Conservation (phyloP, 2,888 invertebrate genomes). For the Hartigia nigra region DNA sequence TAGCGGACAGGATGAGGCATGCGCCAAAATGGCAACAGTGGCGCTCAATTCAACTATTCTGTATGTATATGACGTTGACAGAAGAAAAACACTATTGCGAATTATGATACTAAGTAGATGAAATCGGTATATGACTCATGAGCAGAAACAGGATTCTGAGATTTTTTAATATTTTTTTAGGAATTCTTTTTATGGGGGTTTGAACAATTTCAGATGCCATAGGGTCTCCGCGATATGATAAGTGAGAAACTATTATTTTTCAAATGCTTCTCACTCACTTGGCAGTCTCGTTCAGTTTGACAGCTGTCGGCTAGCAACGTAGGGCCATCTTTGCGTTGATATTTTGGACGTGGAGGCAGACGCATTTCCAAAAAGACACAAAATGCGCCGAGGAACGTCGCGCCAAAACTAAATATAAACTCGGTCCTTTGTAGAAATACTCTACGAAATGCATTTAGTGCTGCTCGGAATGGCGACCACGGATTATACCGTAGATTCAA, state of each 20-base stretch:
- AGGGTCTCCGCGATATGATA: neutral
- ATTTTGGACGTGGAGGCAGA: conserved; percentile 38
- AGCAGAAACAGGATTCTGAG: neutral
- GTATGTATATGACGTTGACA: neutral
- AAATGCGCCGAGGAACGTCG: conserved; percentile 47
- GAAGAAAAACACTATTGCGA: neutral
- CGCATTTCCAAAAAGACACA: conserved; percentile 59
- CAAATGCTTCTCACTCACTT: neutral
- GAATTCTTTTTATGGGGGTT: neutral
- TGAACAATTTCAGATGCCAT: neutral
- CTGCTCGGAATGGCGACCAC: neutral
- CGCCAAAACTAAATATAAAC: conserved; percentile 64
- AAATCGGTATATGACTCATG: neutral
- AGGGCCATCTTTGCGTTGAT: conserved; percentile 15
- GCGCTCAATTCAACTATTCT: neutral
- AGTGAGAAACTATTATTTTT: neutral
- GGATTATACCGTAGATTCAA: neutral
- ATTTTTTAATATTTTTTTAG: neutral
- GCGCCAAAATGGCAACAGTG: neutral
- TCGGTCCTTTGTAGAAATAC: conserved; percentile 53
- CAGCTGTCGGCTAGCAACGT: neutral
- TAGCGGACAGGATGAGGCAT: neutral
- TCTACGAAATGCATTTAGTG: conserved; percentile 28
- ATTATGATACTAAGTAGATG: neutral
- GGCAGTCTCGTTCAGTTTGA: neutral